Evolutionary conservation across 1,140 invertebrate species (phyloP).

Genomic region (Atta texana): DNA sequence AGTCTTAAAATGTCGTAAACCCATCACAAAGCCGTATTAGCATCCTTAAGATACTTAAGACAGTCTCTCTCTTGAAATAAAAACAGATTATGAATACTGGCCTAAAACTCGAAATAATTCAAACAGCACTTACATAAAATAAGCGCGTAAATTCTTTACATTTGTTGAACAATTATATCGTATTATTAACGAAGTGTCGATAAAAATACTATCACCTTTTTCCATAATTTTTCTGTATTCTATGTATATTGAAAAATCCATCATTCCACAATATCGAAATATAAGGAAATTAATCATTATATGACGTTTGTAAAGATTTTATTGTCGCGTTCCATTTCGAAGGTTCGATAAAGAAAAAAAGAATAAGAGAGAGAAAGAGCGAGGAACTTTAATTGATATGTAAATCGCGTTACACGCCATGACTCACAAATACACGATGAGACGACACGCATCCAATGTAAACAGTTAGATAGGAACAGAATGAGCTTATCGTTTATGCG

Average conservation of each 20-base stretch:
- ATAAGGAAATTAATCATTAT: slow-evolving; percentile 82
- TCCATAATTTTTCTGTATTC: not conserved
- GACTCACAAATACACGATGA: slow-evolving; percentile 57
- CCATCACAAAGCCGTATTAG: no score
- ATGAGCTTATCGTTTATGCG: slow-evolving; percentile 75
- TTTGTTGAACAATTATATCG: not conserved
- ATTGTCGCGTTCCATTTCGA: slow-evolving; percentile 65
- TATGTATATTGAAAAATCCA: not conserved
- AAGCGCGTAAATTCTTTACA: not conserved
- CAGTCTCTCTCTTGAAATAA: no score
- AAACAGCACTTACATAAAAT: not conserved
- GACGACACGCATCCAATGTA: slow-evolving; percentile 63
- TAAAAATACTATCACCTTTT: not conserved
- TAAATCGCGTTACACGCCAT: slow-evolving; percentile 76
- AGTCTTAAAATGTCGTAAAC: no score
- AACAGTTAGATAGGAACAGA: slow-evolving; percentile 52
- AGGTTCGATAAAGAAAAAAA: slow-evolving; percentile 12
- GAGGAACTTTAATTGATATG: slow-evolving; percentile 79
- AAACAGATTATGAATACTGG: no score
- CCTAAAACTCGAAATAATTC: not conserved
- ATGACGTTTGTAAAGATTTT: slow-evolving; percentile 76
- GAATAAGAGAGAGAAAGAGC: not conserved
- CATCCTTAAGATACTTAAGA: no score
- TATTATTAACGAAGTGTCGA: not conserved
- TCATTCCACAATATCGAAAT: slow-evolving; percentile 48